Base-by-base conservation (phyloP, 2,797 vertebrate species). In the Onychomys leucogaster region DNA sequence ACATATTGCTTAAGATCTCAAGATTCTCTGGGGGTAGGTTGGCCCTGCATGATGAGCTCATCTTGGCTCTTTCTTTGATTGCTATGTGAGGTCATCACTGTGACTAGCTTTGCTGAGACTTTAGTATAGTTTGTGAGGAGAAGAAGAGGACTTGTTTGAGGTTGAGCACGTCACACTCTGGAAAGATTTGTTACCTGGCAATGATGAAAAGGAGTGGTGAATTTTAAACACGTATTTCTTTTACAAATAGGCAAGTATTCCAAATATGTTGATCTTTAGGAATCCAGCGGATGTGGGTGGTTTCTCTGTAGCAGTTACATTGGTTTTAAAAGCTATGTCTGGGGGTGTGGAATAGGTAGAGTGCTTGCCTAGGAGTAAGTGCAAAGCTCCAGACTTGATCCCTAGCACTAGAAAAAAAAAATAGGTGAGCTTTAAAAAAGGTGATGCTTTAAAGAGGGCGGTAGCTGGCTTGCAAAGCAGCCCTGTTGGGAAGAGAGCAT, bases 401-500 rank as follows among this genome's bases (percentile, higher is more conserved):
- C 19, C 3, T 2, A 41, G 65, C 34, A 34, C n/a, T 23, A 14
- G 32, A 27, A 46, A 77, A 46, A 11, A 43, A 46, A 11, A 46
- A 77, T 2, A 65, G 10, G 52, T 9, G 5, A 71, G 9, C 84
- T n/a, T n/a, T n/a, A n/a, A n/a, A n/a, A 86, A 95, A 75, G 37
- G 13, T 52, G 27, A 71, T 80, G 5, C n/a, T 63, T 86, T 63
- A 63, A 86, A 94, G 19, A 69, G 4, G 27, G 37, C 89, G 82
- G 77, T 29, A 69, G 73, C 2, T n/a, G 21, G 55, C n/a, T 94
- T 91, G 13, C 7, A 96, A 87, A 88, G 59, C 49, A 57, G 32
- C 73, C 41, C 59, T 91, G 2, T 83, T 95, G 78, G 91, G 29
- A 93, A 96, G 46, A 96, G 3, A 93, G 4, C 5, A 46, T 88